Evolutionary conservation across 2,113 vertebrate genomes (phyloP).

Genomic region (Pachypanchax playfairii): DNA sequence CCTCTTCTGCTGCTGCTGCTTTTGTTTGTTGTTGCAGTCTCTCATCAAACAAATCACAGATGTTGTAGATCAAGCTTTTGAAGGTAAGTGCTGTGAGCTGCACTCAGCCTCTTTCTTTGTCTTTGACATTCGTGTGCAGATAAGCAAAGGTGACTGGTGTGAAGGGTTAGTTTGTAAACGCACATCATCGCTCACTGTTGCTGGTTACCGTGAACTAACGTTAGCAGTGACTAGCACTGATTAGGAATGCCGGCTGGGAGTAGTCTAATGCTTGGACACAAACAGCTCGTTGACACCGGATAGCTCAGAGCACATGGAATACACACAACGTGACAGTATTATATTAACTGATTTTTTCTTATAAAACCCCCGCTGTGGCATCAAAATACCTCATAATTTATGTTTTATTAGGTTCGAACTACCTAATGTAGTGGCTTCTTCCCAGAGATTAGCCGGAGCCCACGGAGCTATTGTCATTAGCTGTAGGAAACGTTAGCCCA

Average conservation of each 20-base stretch:
- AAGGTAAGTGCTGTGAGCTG: constrained; percentile 80
- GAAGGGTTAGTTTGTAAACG: constrained; percentile 53
- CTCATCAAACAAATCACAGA: constrained; percentile 83
- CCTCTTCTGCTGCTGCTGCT: constrained; percentile 66
- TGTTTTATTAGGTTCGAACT: background rate
- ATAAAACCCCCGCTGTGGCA: background rate
- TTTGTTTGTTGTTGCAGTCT: constrained; percentile 82
- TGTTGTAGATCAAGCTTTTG: constrained; percentile 82
- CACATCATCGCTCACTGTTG: constrained; percentile 52
- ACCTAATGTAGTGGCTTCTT: constrained; percentile 3
- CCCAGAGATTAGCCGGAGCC: constrained; percentile 70
- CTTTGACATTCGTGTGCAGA: constrained; percentile 41
- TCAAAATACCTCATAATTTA: background rate
- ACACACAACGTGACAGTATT: constrained; percentile 2
- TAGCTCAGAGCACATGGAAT: constrained; percentile 19
- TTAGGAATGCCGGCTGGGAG: constrained; percentile 60
- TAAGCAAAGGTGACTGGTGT: constrained; percentile 31
- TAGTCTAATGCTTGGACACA: constrained; percentile 60
- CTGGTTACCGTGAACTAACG: constrained; percentile 56
- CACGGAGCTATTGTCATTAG: constrained; percentile 74
- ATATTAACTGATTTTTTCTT: constrained; percentile 1
- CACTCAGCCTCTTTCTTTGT: constrained; percentile 31
- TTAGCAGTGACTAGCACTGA: constrained; percentile 74
- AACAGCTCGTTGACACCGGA: constrained; percentile 53
- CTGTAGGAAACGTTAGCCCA: constrained; percentile 61